Conservation (phyloP, 2,113 vertebrate genomes). For the Pyxicephalus adspersus region DNA sequence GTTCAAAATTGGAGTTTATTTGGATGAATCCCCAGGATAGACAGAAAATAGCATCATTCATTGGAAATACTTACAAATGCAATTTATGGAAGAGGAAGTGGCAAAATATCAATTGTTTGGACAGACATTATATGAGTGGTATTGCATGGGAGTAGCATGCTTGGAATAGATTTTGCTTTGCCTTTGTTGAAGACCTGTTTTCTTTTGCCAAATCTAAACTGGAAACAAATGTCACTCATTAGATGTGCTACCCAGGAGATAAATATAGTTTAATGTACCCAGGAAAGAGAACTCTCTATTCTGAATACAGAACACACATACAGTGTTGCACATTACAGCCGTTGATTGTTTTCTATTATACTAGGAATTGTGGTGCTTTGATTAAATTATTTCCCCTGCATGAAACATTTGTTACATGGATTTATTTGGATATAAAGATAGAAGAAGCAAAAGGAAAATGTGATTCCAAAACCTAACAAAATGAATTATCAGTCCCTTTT, state of each 20-base stretch:
- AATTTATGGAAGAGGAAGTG: neutral
- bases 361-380: neutral
- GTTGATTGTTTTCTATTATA: conserved; percentile 22
- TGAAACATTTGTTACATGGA: neutral
- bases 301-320: neutral
- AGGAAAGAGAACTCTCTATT: conserved; percentile 1
- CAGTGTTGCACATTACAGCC: conserved; percentile 21
- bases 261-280: conserved; percentile 29
- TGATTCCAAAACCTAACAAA: no score
- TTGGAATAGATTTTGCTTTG: conserved; percentile 13
- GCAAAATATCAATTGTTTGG: neutral
- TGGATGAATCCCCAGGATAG: no score
- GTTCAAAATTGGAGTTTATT: no score
- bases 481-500: no score
- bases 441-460: neutral
- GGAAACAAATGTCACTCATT: conserved; percentile 39
- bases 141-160: neutral
- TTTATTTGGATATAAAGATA: conserved; percentile 17
- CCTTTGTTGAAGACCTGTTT: conserved; percentile 18
- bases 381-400: conserved; percentile 28
- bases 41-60: no score
- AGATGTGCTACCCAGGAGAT: conserved; percentile 21
- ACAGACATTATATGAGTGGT: neutral
- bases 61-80: neutral
- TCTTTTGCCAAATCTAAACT: neutral